Base-by-base conservation (phyloP, 2,888 invertebrate species). In the Eupsilia transversa region DNA sequence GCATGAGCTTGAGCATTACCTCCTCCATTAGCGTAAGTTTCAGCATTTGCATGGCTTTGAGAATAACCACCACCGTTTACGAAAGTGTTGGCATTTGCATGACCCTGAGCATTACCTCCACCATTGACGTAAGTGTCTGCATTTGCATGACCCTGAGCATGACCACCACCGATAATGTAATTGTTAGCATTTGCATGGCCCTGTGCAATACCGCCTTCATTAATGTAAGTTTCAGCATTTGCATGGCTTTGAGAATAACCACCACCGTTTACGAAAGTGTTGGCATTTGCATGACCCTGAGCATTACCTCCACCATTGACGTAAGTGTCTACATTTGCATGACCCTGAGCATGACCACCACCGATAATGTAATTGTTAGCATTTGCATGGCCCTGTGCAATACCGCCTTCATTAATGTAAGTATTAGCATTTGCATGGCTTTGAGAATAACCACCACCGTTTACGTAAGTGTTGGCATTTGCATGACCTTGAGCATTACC, bases 31-130 rank as follows among this genome's bases (percentile, higher is more conserved):
- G 5, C 38, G 0, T 6, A 3, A 5, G 0, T 6, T 27, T 38
- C 3, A 0, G 60, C 20, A 27, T 65, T 60, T 17, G 63, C 41
- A 27, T 20, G 14, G 20, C 64, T 41, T 3, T 41, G 20, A 30
- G 57, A 41, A 3, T 23, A 14, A 41, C 69, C 52, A 14, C 64
- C 43, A 20, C 52, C 57, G 7, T 5, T 30, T 0, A 23, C 2
- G 0, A n/a, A 17, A 0, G 12, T n/a, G 0, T 60, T 7, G 1
- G 65, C 43, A 43, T 65, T 38, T 20, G 67, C 49, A 0, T 1
- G 20, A 1, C 67, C 0, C 1, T 60, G n/a, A 0, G 35, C 2
- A 20, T 7, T 0, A 27, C 69, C 20, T 0, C 35, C n/a, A 0
- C 56, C 41, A 0, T 60, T 20, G 0, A 27, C 5, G 1, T 9